phyloP scores from a whole-genome alignment of 2,888 invertebrate species.

The Dusona sp. region DNA sequence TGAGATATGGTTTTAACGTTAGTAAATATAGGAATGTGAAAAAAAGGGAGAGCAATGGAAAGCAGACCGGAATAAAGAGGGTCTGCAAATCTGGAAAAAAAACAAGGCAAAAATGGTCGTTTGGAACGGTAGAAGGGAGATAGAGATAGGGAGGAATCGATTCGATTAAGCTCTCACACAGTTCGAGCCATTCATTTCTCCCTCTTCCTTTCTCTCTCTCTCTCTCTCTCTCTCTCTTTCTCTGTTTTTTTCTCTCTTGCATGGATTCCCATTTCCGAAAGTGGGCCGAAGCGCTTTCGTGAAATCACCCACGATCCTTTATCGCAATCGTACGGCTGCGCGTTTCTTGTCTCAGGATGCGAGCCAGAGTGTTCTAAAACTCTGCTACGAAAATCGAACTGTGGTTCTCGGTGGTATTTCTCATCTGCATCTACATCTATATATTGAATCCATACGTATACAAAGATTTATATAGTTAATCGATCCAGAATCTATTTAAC shows the following conservation, averaged over 20 bases:
- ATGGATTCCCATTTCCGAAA: conserved; percentile 65
- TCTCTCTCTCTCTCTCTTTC: conserved; percentile 38
- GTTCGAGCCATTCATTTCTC: conserved; percentile 44
- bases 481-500: conserved; percentile 9
- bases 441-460: neutral
- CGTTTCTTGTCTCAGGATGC: conserved; percentile 52
- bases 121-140: conserved; percentile 39
- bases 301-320: conserved; percentile 65
- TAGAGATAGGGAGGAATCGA: conserved; percentile 59
- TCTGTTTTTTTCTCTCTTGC: conserved; percentile 25
- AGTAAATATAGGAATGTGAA: neutral
- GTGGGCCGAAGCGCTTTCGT: conserved; percentile 63
- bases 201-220: conserved; percentile 39
- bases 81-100: conserved; percentile 22
- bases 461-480: conserved; percentile 2
- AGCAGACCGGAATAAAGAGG: neutral
- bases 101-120: conserved; percentile 38
- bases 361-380: conserved; percentile 20
- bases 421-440: neutral
- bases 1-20: neutral
- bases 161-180: conserved; percentile 65
- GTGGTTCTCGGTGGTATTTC: conserved; percentile 6
- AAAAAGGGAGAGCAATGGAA: neutral
- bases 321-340: conserved; percentile 57
- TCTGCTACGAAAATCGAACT: neutral